These are phyloP conservation scores for Colostygia pectinataria DNA, from an alignment of 2,888 invertebrate species.

Conservation along the genomic window DNA sequence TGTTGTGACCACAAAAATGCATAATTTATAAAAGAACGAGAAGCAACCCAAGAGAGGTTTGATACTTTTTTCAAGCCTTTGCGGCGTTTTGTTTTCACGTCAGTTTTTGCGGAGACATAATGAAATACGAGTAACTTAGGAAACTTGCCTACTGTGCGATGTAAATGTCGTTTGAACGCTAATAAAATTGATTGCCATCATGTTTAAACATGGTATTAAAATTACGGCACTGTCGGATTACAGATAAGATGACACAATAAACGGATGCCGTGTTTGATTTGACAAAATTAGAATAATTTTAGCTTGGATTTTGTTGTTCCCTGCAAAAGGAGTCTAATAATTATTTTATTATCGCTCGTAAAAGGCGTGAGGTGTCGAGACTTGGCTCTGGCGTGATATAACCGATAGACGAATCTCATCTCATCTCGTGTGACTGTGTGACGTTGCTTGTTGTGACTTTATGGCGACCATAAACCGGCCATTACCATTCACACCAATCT, in stretches of 20 bases:
- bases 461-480: slow-evolving; percentile 61
- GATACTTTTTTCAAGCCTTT: slow-evolving; percentile 58
- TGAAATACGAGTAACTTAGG: slow-evolving; percentile 52
- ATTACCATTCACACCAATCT: slow-evolving; percentile 71
- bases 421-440: slow-evolving; percentile 54
- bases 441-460: slow-evolving; percentile 66
- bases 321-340: slow-evolving; percentile 37
- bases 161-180: slow-evolving; percentile 43
- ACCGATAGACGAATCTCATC: slow-evolving; percentile 46
- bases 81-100: slow-evolving; percentile 56
- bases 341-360: slow-evolving; percentile 48
- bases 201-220: slow-evolving; percentile 33
- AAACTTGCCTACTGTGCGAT: slow-evolving; percentile 41
- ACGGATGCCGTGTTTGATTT: slow-evolving; percentile 30
- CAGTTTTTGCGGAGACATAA: slow-evolving; percentile 59
- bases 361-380: slow-evolving; percentile 40
- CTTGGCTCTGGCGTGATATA: slow-evolving; percentile 42
- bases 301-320: slow-evolving; percentile 34
- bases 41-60: slow-evolving; percentile 54
- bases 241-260: slow-evolving; percentile 33
- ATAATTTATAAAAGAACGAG: slow-evolving; percentile 75
- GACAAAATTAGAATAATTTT: slow-evolving; percentile 30
- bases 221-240: slow-evolving; percentile 30
- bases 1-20: slow-evolving; percentile 75
- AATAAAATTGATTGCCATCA: slow-evolving; percentile 21